Base-by-base conservation (phyloP, 2,797 vertebrate species). In the Danio kyathit region DNA sequence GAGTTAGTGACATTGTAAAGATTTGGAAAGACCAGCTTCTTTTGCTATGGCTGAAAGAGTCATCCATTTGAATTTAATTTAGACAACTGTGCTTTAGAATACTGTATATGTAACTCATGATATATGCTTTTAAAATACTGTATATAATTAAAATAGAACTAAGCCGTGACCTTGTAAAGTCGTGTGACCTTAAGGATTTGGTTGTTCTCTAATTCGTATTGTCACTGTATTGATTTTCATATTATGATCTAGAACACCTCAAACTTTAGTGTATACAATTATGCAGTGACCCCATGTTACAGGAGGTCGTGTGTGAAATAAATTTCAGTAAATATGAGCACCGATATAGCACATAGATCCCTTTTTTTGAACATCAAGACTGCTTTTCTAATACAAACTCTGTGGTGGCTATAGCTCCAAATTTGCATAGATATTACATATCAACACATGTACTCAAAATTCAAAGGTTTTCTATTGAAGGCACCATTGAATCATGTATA, bases 371-470 rank as follows among this genome's bases (percentile, higher is more conserved):
- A 78, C 75, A 74, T 54, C 67, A 60, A 16, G 60, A 29, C 17
- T 1, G 48, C 11, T 17, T 64, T 43, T 56, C 57, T 59, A 51
- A 57, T 66, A 46, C n/a, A 43, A 59, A n/a, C 59, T 70, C 61
- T 79, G 8, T 46, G 43, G n/a, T 48, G 65, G 49, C 72, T 83
- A n/a, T n/a, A 48, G 60, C 65, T 56, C n/a, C 14, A 51, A 14
- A 83, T 83, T 80, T 83, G 71, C 76, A 83, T 83, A 79, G 76
- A 82, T 82, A 82, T 79, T 63, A 79, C 76, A 74, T 76, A 48
- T 76, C 74, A 76, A 59, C 64, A 82, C 40, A 61, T 79, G 66
- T 46, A 49, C 74, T 83, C 49, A 76, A 78, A 80, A 79, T 83
- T 72, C 66, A 48, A 80, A 63, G 57, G 29, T 61, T 51, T 74